Evolutionary conservation across 1,140 invertebrate genomes (phyloP).

Genomic region (Drosophila watanabei): DNA sequence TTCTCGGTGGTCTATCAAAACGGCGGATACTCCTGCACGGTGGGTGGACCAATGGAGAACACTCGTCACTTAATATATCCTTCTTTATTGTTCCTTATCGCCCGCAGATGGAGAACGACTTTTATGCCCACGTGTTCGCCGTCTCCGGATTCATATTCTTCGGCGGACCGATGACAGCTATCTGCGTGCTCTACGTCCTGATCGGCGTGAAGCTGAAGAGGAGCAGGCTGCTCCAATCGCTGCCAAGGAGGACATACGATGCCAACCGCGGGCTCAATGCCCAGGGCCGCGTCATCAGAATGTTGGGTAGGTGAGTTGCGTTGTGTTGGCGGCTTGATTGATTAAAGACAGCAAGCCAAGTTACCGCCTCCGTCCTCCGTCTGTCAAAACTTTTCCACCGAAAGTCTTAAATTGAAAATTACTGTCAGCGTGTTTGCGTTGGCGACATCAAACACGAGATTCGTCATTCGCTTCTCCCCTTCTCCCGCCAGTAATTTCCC

Average conservation of each 20-base stretch:
- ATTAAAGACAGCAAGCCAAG: conserved; percentile 52
- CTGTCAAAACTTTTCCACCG: conserved; percentile 43
- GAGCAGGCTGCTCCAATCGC: conserved; percentile 70
- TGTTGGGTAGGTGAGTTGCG: conserved; percentile 88
- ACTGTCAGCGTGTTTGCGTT: conserved; percentile 64
- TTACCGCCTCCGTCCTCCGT: background rate
- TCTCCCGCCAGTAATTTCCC: background rate
- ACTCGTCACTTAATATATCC: conserved; percentile 1
- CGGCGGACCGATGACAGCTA: conserved; percentile 93
- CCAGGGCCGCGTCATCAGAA: conserved; percentile 89
- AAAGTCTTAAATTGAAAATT: conserved; percentile 68
- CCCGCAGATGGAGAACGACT: conserved; percentile 86
- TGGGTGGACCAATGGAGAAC: conserved; percentile 13
- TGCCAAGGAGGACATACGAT: conserved; percentile 65
- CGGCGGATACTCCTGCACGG: conserved; percentile 86
- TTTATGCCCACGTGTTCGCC: conserved; percentile 91
- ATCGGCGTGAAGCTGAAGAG: conserved; percentile 91
- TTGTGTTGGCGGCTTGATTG: conserved; percentile 61
- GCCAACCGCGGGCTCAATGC: conserved; percentile 79
- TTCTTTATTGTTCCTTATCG: conserved; percentile 7
- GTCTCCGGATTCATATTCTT: conserved; percentile 95
- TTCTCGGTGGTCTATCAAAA: conserved; percentile 88
- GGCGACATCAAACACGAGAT: conserved; percentile 52
- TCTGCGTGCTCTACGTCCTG: conserved; percentile 92
- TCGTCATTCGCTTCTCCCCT: conserved; percentile 6